Evolutionary conservation across 2,113 vertebrate species (phyloP).

Genomic region (Ochotona curzoniae): DNA sequence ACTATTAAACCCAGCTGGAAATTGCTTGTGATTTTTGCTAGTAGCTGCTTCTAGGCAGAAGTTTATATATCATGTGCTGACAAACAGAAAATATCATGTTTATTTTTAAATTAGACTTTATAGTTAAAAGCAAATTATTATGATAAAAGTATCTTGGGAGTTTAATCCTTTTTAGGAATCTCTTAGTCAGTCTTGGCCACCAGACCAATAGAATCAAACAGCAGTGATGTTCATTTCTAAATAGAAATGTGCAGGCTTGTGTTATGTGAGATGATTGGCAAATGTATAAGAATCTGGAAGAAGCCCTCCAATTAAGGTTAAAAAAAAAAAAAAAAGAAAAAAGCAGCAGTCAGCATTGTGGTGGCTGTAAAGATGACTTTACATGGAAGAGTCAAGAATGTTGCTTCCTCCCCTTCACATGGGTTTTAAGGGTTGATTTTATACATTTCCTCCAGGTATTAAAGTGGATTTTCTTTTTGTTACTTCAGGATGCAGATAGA

Average conservation of each 20-base stretch:
- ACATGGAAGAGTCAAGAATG: neutral
- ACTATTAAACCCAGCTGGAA: neutral
- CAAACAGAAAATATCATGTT: neutral
- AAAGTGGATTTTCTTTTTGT: slow-evolving; percentile 12
- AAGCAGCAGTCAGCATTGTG: neutral
- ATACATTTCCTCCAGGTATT: neutral
- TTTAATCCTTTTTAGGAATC: neutral
- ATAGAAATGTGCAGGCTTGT: neutral
- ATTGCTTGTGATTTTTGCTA: neutral
- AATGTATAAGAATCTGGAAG: neutral
- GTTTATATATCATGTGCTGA: neutral
- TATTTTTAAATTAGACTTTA: slow-evolving; percentile 25
- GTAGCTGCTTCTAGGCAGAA: neutral
- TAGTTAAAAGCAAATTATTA: neutral
- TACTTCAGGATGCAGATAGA: slow-evolving; percentile 20
- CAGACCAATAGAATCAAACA: neutral
- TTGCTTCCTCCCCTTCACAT: too few species aligned
- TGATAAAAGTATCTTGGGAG: neutral
- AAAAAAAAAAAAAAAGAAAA: neutral
- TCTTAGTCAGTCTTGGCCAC: neutral
- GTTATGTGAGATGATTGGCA: neutral
- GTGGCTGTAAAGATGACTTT: neutral
- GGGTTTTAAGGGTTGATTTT: neutral
- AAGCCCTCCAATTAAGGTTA: neutral
- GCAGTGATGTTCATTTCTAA: neutral